A percentile compares a stretch with the other conserved stretches of the same genome.
phyloP scores from a whole-genome alignment of 1,140 invertebrate genomes.

The Penaeus indicus region DNA sequence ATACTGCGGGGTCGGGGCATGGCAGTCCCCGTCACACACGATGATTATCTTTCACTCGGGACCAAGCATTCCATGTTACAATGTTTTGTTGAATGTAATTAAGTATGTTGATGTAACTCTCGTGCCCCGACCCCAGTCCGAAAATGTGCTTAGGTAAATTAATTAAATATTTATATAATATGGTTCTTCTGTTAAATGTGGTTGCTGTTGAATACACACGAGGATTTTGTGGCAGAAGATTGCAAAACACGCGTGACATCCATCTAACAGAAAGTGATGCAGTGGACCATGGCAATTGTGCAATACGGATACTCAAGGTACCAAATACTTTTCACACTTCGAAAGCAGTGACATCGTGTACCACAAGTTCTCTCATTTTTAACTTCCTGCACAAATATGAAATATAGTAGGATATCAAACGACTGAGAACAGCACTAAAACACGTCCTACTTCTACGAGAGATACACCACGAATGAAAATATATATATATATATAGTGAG shows the following conservation, averaged over 20 bases:
- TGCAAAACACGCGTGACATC: no score
- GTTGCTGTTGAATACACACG: constrained; percentile 5
- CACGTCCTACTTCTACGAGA: no score
- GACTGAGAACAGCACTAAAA: no score
- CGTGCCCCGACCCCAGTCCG: constrained; percentile 19
- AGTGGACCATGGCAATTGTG: neutral
- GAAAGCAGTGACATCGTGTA: neutral
- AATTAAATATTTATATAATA: no score
- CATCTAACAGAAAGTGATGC: no score
- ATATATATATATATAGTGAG: no score
- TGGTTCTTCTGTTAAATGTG: neutral
- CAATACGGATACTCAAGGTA: constrained; percentile 24
- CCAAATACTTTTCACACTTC: neutral
- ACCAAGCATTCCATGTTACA: neutral
- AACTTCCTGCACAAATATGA: constrained; percentile 12
- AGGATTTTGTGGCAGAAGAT: neutral
- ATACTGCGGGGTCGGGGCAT: constrained; percentile 14
- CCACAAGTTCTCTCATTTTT: neutral
- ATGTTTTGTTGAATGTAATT: neutral
- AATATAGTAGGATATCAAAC: no score
- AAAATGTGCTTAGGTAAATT: no score
- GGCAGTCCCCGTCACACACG: neutral
- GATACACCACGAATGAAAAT: no score
- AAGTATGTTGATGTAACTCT: neutral
- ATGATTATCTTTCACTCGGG: neutral